Base-by-base conservation (phyloP, 2,888 invertebrate genomes). In the Chrysolina haemoptera region DNA sequence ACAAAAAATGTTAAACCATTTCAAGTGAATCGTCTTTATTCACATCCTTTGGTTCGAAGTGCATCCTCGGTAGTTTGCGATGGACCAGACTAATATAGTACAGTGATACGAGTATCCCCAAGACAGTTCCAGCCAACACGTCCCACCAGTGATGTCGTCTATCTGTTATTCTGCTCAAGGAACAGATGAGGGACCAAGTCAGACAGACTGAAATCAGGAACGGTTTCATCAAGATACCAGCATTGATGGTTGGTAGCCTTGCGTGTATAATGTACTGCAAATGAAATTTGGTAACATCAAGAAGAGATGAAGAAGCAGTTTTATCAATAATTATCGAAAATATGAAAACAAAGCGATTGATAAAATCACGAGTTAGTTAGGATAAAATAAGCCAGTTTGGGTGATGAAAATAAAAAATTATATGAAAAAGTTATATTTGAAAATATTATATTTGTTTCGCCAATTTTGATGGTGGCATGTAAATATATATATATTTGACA, bases 71-170 rank as follows among this genome's bases (percentile, higher is more conserved):
- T 16, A 79, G 50, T 68, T 80, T 83, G 16, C 76, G 79, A 62
- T 82, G 79, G 20, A 86, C 79, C 12, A 84, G 73, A 22, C 77
- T 74, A 8, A 94, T 91, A 81, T 92, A 90, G 82, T 93, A 92
- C 16, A 91, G 77, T 35, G 90, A 91, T 73, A 90, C 90, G 20
- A 89, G 79, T 0, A 90, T 76, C 0, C 94, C 95, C 82, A 94
- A 86, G 0, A 89, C 69, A 0, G 88, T 89, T 0, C 95, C 95
- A 35, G 90, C 91, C 0, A 93, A 86, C 0, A 95, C 94, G 83
- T 95, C 95, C 93, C 94, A 94, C 93, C 94, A 94, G 85, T 94
- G 94, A 85, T 95, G 95, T 27, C 94, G 88, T 85, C 92, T 90
- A 85, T 95, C 95, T 0, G 92, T 91, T 77, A 95, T 90, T 78